Percentiles rank a stretch among this genome's conserved stretches.
These are phyloP conservation scores for Hypanus sabinus DNA, from an alignment of 2,113 vertebrate genomes.

Conservation along the genomic window DNA sequence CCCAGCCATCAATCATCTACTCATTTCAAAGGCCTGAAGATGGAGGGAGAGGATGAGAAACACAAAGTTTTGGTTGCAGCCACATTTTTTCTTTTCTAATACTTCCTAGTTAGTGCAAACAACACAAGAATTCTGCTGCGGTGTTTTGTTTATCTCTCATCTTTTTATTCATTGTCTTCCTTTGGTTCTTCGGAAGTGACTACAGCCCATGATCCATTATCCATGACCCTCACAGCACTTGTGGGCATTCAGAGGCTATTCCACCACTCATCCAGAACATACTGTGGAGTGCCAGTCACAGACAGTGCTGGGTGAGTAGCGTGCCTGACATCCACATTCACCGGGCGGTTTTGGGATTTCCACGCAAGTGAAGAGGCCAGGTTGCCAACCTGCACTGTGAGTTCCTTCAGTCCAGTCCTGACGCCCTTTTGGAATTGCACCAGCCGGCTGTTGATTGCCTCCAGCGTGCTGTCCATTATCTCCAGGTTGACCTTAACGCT, in stretches of 20 bases:
- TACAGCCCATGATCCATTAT: not conserved
- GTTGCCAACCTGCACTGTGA: slow-evolving; percentile 9
- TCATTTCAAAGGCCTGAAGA: not conserved
- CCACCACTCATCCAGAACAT: not conserved
- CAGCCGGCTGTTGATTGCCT: not conserved
- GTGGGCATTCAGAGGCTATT: no score
- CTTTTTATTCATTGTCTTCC: not conserved
- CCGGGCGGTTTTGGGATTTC: not conserved
- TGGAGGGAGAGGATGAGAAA: not conserved
- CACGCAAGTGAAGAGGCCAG: not conserved
- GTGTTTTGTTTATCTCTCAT: not conserved
- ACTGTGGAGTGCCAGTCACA: not conserved
- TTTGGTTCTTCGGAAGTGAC: not conserved
- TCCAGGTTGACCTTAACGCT: slow-evolving; percentile 14
- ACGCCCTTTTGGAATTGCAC: not conserved
- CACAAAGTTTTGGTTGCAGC: no score
- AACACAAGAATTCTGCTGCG: not conserved
- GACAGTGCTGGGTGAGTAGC: not conserved
- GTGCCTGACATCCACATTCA: no score
- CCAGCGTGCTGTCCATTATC: not conserved
- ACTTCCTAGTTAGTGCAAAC: not conserved
- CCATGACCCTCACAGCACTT: not conserved
- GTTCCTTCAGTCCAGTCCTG: slow-evolving; percentile 6
- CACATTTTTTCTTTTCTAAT: not conserved
- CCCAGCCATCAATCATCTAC: not conserved